Base-by-base conservation (phyloP, 2,888 invertebrate species). In the Xanthia togata region DNA sequence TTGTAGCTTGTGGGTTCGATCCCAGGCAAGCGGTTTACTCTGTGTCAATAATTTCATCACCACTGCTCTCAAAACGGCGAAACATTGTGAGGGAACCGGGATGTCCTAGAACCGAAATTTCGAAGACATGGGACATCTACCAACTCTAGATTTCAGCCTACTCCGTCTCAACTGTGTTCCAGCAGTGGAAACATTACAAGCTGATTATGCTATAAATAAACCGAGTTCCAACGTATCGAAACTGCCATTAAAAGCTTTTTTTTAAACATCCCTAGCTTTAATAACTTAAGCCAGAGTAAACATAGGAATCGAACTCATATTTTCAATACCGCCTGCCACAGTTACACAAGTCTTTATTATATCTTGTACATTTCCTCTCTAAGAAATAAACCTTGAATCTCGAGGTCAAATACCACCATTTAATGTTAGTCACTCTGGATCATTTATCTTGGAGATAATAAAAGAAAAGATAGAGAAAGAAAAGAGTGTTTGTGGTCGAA, bases 381-480 rank as follows among this genome's bases (percentile, higher is more conserved):
- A 0, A n/a, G 41, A 53, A 73, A 55, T 23, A 55, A 71, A 26
- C 75, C 53, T 74, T 55, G 74, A 23, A 11, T 3, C 2, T 75
- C 53, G 53, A 75, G 75, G 74, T 55, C 53, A 74, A 63, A 63
- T 44, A 44, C 35, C 35, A 74, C 50, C 20, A 70, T 78, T 77
- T 47, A 47, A 65, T 67, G 78, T 70, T 26, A 26, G 77, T 78
- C 78, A 78, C 31, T 78, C 59, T 12, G 35, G n/a, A 78, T 60
- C 78, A 78, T 78, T 67, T 14, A 78, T 78, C 78, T 76, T 78
- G 6, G 2, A 35, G 26, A 78, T 67, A 65, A 78, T 77, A 71
- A 70, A 70, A 78, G 78, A 78, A 78, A 74, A 20, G 38, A 71
- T 12, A 2, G 50, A 23, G 23, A 50, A 50, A 50, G 50, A 3